Percentiles rank a stretch among this genome's conserved stretches.
Conservation (phyloP, 2,888 invertebrate species). For the Lasioglossum villosulum region DNA sequence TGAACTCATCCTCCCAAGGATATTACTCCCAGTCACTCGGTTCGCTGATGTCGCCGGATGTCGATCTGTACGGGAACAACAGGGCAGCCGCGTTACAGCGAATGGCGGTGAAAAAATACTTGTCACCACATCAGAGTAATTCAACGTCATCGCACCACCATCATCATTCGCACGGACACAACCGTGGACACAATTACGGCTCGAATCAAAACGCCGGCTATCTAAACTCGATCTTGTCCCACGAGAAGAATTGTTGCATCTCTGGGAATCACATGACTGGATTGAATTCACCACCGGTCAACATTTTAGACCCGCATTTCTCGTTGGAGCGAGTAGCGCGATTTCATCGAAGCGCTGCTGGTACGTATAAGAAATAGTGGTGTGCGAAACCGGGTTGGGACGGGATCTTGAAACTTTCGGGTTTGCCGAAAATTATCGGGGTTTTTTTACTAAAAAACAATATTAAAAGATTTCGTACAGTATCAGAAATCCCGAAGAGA, state of each 20-base stretch:
- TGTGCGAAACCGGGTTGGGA: no score
- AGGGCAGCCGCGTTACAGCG: slow-evolving; percentile 74
- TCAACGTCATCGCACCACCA: slow-evolving; percentile 67
- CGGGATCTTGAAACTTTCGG: no score
- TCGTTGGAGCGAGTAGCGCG: slow-evolving; percentile 88
- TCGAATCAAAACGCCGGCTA: slow-evolving; percentile 59
- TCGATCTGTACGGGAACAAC: slow-evolving; percentile 72
- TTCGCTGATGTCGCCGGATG: slow-evolving; percentile 71
- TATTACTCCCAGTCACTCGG: slow-evolving; percentile 71
- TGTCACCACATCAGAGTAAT: slow-evolving; percentile 71
- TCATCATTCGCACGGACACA: slow-evolving; percentile 70
- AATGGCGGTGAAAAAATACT: slow-evolving; percentile 76
- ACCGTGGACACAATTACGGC: slow-evolving; percentile 58
- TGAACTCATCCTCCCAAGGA: slow-evolving; percentile 82
- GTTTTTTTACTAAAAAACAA: no score
- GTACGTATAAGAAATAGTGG: slow-evolving; percentile 78
- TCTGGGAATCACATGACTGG: not conserved
- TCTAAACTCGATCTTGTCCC: slow-evolving; percentile 63
- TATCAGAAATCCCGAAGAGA: no score
- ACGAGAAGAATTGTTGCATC: slow-evolving; percentile 6
- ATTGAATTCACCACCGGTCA: not conserved
- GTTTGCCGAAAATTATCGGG: no score
- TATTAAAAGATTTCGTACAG: no score
- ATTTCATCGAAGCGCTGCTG: slow-evolving; percentile 88
- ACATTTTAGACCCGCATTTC: slow-evolving; percentile 68